Evolutionary conservation across 2,888 invertebrate genomes (phyloP).

Genomic region (Rotaria socialis): DNA sequence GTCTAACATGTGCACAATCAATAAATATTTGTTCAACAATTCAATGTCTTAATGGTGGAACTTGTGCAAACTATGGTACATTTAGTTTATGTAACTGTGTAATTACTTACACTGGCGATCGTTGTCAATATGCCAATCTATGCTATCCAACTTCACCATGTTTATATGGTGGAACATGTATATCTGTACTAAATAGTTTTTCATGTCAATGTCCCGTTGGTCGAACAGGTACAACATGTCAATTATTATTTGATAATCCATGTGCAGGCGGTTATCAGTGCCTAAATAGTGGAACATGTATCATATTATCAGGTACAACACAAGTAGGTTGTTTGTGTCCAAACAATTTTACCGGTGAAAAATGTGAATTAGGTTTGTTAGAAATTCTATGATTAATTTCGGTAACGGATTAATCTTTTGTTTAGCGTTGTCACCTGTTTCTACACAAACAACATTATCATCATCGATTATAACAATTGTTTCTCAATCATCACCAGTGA

Average conservation of each 20-base stretch:
- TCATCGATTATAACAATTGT: background rate
- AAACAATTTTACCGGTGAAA: background rate
- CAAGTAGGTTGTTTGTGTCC: background rate
- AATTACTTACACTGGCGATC: constrained; percentile 34
- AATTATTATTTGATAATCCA: constrained; percentile 35
- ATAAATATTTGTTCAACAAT: constrained; percentile 36
- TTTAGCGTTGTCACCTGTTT: background rate
- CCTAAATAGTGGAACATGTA: constrained; percentile 24
- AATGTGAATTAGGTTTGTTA: background rate
- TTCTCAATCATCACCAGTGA: background rate
- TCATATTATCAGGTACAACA: background rate
- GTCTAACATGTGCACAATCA: constrained; percentile 37
- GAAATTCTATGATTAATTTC: background rate
- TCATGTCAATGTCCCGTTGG: constrained; percentile 41
- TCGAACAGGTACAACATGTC: constrained; percentile 43
- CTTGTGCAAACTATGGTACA: constrained; percentile 38
- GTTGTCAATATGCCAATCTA: constrained; percentile 38
- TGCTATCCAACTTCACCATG: constrained; percentile 44
- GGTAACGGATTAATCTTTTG: background rate
- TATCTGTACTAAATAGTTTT: constrained; percentile 37
- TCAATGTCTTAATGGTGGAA: constrained; percentile 44
- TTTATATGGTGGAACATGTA: constrained; percentile 43
- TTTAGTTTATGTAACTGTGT: constrained; percentile 39
- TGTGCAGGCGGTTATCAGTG: background rate
- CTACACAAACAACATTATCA: background rate